A percentile compares a stretch with the other conserved stretches of the same genome.
Conservation (phyloP, 64 coral and sea anemone genomes). For the Anthopleura sola region DNA sequence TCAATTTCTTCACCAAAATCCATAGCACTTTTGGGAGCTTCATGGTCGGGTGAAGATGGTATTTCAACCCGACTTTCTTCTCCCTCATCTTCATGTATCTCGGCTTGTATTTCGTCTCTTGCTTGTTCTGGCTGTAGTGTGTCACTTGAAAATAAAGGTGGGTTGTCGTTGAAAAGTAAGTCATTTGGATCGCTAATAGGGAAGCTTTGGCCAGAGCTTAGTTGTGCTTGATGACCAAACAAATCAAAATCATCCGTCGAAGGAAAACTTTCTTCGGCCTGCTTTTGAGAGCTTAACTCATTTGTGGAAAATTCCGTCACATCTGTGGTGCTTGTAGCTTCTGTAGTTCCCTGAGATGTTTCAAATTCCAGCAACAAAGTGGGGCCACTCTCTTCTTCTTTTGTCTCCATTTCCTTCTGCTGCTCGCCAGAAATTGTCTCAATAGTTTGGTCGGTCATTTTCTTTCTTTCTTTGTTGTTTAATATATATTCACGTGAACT, state of each 20-base stretch:
- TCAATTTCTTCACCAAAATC: not conserved
- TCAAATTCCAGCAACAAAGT: not conserved
- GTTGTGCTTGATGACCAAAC: not conserved
- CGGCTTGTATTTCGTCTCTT: not conserved
- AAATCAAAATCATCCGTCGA: not conserved
- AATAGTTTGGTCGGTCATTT: constrained; percentile 2
- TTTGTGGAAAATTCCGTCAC: not conserved
- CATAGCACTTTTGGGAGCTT: not conserved
- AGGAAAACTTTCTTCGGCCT: not conserved
- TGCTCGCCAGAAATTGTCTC: not conserved
- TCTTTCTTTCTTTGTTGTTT: constrained; percentile 4
- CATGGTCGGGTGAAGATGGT: not conserved
- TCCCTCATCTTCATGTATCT: not conserved
- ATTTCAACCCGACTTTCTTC: constrained; percentile 13
- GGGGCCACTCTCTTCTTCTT: not conserved
- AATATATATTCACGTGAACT: constrained; percentile 28
- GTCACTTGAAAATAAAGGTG: not conserved
- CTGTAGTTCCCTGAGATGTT: not conserved
- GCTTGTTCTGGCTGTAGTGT: not conserved
- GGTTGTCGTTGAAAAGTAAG: not conserved
- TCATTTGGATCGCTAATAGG: not conserved
- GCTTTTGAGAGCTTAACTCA: not conserved
- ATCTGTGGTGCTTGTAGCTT: not conserved
- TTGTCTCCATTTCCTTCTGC: not conserved
- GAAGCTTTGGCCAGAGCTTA: not conserved